phyloP scores from a whole-genome alignment of 2,797 vertebrate genomes.

The Lates japonicus region DNA sequence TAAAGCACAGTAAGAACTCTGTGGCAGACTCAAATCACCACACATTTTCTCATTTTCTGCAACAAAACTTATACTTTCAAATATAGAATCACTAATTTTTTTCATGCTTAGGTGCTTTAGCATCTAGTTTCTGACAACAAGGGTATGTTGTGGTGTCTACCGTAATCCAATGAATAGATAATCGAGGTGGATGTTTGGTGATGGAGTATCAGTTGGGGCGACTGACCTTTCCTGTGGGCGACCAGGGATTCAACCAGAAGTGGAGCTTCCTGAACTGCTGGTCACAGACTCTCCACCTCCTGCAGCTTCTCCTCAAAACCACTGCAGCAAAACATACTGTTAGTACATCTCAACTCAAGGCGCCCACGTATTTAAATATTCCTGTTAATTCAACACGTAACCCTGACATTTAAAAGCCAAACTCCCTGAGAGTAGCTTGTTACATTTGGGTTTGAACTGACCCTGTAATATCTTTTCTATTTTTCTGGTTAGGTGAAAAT shows the following conservation, averaged over 20 bases:
- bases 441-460: too few species aligned
- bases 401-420: too few species aligned
- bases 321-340: conserved; percentile 83
- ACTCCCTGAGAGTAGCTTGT: too few species aligned
- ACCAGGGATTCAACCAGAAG: conserved; percentile 92
- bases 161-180: background rate
- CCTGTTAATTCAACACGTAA: too few species aligned
- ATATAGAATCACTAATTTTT: background rate
- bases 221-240: conserved; percentile 94
- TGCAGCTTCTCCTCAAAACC: conserved; percentile 99
- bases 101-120: background rate
- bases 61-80: background rate
- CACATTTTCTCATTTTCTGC: too few species aligned
- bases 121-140: background rate
- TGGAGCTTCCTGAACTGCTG: conserved; percentile 96
- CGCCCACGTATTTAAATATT: background rate
- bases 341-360: background rate
- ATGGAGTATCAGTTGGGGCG: background rate
- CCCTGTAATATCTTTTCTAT: too few species aligned
- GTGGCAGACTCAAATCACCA: too few species aligned
- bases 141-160: background rate
- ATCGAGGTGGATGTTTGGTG: background rate
- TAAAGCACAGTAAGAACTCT: background rate
- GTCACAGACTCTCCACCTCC: conserved; percentile 96
- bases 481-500: too few species aligned